phyloP scores from a whole-genome alignment of 2,888 invertebrate species.

The Stenodema calcarata region DNA sequence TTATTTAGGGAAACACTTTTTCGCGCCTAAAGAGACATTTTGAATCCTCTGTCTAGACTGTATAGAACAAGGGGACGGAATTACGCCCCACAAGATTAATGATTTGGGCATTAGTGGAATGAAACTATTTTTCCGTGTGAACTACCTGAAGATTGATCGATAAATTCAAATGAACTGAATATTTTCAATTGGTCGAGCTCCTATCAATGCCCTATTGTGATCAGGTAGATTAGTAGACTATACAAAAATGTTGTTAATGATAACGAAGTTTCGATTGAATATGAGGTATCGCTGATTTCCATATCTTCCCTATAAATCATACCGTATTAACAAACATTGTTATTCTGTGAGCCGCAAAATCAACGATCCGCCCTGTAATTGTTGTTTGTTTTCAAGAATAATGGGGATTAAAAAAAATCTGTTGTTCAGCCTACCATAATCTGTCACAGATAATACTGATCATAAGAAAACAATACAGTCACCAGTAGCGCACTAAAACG shows the following conservation, averaged over 20 bases:
- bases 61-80: background rate
- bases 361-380: too few relatives aligned
- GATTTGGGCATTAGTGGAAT: background rate
- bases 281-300: background rate
- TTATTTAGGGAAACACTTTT: constrained; percentile 30
- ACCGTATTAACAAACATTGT: too few relatives aligned
- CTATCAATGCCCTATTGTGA: background rate
- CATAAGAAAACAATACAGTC: too few relatives aligned
- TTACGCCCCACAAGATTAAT: constrained; percentile 14
- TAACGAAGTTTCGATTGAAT: background rate
- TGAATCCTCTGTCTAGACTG: constrained; percentile 1
- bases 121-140: constrained; percentile 38
- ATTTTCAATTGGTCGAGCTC: background rate
- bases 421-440: too few relatives aligned
- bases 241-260: background rate
- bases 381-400: too few relatives aligned
- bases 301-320: too few relatives aligned
- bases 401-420: too few relatives aligned
- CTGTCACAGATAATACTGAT: too few relatives aligned
- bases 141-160: constrained; percentile 31
- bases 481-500: too few relatives aligned
- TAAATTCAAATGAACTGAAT: constrained; percentile 12
- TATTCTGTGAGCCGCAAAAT: too few relatives aligned
- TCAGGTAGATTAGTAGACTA: background rate
- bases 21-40: constrained; percentile 29